phyloP scores from a whole-genome alignment of 2,797 vertebrate genomes.

The Anas acuta region DNA sequence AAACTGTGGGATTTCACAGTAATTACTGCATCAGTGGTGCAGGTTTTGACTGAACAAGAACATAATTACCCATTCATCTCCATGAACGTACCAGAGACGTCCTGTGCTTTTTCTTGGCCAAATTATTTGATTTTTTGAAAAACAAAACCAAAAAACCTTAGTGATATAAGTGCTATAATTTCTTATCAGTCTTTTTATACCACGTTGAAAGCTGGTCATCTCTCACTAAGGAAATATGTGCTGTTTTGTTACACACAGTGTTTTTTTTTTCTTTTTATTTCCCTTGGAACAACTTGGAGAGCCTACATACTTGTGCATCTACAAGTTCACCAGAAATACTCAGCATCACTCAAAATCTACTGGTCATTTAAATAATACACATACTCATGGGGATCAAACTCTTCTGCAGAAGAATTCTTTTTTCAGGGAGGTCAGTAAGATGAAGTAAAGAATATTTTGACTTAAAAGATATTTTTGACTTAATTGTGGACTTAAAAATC shows the following conservation, averaged over 20 bases:
- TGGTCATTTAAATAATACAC: background rate
- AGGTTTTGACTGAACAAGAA: background rate
- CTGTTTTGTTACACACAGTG: background rate
- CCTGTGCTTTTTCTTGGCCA: background rate
- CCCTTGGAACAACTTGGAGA: background rate
- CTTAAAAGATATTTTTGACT: no score
- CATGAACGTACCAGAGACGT: background rate
- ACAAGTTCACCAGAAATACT: background rate
- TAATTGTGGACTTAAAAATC: background rate
- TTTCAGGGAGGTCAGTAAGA: background rate
- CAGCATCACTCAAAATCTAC: background rate
- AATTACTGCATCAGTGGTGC: background rate
- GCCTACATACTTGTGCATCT: background rate
- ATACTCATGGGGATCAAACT: background rate
- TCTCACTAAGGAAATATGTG: background rate
- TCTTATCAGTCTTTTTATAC: background rate
- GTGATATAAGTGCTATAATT: background rate
- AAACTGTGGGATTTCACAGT: background rate
- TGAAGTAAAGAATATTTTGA: background rate
- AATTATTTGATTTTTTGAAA: background rate
- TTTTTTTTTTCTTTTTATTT: background rate
- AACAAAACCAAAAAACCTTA: background rate
- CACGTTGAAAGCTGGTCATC: background rate
- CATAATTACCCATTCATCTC: background rate
- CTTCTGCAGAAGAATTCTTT: background rate